These are phyloP conservation scores for Rhyacophila evoluta DNA, from an alignment of 2,888 invertebrate genomes.

Conservation along the genomic window DNA sequence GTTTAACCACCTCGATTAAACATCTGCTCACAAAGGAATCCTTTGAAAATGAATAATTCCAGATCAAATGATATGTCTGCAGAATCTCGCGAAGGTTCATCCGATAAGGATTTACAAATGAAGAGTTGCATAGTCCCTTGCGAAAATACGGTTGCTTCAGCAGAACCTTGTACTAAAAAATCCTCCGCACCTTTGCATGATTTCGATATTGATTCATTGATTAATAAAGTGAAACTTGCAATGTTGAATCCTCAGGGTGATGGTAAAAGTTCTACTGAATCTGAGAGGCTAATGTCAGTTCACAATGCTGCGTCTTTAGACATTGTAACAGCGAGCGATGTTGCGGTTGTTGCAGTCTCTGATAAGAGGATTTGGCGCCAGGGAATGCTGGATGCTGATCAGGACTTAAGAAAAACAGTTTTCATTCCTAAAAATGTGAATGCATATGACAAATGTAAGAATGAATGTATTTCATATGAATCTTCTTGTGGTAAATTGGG, in stretches of 20 bases:
- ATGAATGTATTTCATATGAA: constrained; percentile 36
- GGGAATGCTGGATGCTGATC: constrained; percentile 41
- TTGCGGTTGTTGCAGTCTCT: background rate
- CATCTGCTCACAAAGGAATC: too few species aligned
- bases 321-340: background rate
- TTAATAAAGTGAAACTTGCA: background rate
- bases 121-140: too few species aligned
- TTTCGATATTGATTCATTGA: background rate
- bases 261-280: background rate
- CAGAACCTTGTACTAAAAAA: too few species aligned
- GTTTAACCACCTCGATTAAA: background rate
- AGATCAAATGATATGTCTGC: too few species aligned
- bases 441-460: constrained; percentile 42
- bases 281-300: background rate
- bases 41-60: too few species aligned
- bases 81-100: too few species aligned
- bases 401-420: constrained; percentile 44
- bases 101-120: too few species aligned
- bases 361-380: constrained; percentile 47
- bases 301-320: background rate
- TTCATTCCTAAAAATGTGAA: constrained; percentile 50
- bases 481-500: constrained; percentile 30
- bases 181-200: background rate
- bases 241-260: background rate
- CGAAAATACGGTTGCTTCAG: too few species aligned